These are phyloP conservation scores for Willisornis vidua DNA, from an alignment of 2,113 vertebrate genomes.

Conservation along the genomic window DNA sequence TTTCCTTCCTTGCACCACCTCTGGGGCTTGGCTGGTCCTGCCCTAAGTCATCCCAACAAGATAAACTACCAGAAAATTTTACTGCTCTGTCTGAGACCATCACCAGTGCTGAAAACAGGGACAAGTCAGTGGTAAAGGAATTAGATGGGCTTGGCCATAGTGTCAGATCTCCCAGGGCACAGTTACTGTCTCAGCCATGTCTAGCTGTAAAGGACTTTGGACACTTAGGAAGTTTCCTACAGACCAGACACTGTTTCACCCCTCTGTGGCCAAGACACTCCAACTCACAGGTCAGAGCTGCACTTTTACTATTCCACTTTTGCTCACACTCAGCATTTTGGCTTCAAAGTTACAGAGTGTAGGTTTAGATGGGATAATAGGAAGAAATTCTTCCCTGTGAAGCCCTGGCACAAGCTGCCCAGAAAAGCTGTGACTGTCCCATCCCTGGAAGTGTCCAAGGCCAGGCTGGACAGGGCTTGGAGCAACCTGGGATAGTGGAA, in stretches of 20 bases:
- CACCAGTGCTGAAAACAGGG: neutral
- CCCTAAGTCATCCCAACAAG: neutral
- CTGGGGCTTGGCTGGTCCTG: neutral
- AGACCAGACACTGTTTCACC: neutral
- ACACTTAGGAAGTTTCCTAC: neutral
- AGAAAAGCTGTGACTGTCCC: neutral
- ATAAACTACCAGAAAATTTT: neutral
- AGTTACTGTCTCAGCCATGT: accelerated
- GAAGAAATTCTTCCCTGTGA: accelerated
- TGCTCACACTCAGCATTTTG: neutral
- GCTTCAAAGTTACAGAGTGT: neutral
- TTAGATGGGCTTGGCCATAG: neutral
- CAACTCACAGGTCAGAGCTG: neutral
- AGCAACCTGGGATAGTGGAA: neutral
- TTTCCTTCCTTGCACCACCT: accelerated
- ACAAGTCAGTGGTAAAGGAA: neutral
- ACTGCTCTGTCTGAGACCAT: accelerated
- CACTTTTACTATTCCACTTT: neutral
- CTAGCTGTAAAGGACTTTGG: neutral
- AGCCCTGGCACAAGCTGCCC: neutral
- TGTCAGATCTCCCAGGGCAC: neutral
- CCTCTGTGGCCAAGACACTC: neutral
- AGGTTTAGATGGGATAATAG: neutral
- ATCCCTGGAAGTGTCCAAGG: neutral
- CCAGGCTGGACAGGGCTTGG: neutral